phyloP scores from a whole-genome alignment of 2,113 vertebrate species.

The Rynchops niger region DNA sequence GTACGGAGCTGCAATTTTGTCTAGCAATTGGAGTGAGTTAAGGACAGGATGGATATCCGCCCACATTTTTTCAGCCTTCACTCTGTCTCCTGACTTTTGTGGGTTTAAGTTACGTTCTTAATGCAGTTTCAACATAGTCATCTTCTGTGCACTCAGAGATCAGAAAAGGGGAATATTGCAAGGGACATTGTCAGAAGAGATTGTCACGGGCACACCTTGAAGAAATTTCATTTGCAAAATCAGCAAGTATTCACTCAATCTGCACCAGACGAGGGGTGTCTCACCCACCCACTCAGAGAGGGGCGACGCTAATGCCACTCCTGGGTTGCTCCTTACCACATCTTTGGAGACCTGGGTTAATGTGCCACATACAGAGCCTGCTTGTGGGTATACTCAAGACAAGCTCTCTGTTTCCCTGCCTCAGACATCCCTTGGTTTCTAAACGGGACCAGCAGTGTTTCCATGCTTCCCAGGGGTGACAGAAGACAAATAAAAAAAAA shows the following conservation, averaged over 20 bases:
- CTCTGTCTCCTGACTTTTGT: slow-evolving; percentile 31
- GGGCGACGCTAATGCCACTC: background rate
- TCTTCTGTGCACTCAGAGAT: background rate
- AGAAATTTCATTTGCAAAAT: background rate
- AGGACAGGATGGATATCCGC: slow-evolving; percentile 61
- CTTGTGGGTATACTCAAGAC: background rate
- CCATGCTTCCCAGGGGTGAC: background rate
- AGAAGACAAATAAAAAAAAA: background rate
- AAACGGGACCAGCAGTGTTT: background rate
- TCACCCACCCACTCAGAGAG: background rate
- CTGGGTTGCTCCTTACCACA: background rate
- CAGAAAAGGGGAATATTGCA: background rate
- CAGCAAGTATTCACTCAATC: background rate
- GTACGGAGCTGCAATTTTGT: slow-evolving; percentile 40
- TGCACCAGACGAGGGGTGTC: background rate
- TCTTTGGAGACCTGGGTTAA: background rate
- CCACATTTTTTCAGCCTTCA: slow-evolving; percentile 41
- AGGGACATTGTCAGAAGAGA: background rate
- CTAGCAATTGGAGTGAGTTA: slow-evolving; percentile 46
- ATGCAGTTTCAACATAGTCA: background rate
- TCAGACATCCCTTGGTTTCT: background rate
- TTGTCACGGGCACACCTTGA: background rate
- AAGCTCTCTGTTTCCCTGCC: background rate
- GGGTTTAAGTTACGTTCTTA: slow-evolving; percentile 12
- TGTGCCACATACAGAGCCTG: fast-evolving